Evolutionary conservation across 1,140 invertebrate genomes (phyloP).

Genomic region (Drosophila pallidifrons): DNA sequence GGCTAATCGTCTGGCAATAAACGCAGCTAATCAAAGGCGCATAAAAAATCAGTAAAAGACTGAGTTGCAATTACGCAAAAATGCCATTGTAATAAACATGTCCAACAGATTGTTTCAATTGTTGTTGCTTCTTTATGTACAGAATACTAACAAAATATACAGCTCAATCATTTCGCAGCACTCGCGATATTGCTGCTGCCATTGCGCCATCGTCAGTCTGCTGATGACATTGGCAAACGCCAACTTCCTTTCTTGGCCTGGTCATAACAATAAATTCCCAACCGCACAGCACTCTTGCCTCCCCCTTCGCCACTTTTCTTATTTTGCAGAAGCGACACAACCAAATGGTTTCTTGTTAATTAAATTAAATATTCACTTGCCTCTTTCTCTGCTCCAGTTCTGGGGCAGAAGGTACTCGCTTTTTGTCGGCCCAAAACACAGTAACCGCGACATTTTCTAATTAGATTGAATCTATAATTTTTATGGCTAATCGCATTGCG

Average conservation of each 20-base stretch:
- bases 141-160: no score
- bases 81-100: conserved; percentile 81
- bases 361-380: conserved; percentile 82
- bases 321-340: conserved; percentile 28
- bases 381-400: background rate
- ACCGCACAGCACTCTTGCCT: conserved; percentile 30
- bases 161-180: conserved; percentile 62
- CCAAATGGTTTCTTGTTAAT: conserved; percentile 81
- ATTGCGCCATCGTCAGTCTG: conserved; percentile 50
- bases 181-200: conserved; percentile 63
- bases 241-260: conserved; percentile 54
- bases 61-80: conserved; percentile 69
- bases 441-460: conserved; percentile 76
- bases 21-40: conserved; percentile 78
- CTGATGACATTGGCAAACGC: conserved; percentile 59
- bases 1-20: conserved; percentile 81
- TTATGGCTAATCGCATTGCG: conserved; percentile 79
- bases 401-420: conserved; percentile 22
- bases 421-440: conserved; percentile 1
- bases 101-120: conserved; percentile 78
- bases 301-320: background rate
- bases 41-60: conserved; percentile 50
- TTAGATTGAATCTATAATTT: conserved; percentile 85
- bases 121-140: conserved; percentile 25
- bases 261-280: conserved; percentile 81